Conservation (phyloP, 2,888 invertebrate species). For the Stenodera caucasica region DNA sequence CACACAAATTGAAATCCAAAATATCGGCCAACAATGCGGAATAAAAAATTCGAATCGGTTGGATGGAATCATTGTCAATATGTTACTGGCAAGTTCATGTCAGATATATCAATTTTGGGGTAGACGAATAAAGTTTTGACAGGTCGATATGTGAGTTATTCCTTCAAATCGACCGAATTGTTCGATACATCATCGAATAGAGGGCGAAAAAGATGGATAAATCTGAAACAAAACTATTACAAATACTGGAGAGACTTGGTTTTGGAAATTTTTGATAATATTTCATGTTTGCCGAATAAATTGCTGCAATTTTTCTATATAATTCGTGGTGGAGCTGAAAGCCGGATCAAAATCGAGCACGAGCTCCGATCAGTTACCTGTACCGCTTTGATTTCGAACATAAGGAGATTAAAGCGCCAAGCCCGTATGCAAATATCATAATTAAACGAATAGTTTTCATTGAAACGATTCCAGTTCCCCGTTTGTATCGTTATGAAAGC, state of each 20-base stretch:
- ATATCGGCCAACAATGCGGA: background rate
- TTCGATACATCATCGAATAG: conserved; percentile 25
- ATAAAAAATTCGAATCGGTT: background rate
- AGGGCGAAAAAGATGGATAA: conserved; percentile 11
- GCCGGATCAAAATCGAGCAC: too few relatives aligned
- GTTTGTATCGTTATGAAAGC: background rate
- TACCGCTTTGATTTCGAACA: too few relatives aligned
- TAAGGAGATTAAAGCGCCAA: too few relatives aligned
- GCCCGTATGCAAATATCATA: too few relatives aligned
- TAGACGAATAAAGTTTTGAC: conserved; percentile 34
- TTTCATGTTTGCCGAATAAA: background rate
- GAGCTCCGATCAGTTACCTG: too few relatives aligned
- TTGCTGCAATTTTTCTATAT: background rate
- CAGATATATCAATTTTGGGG: conserved; percentile 32
- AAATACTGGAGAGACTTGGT: background rate
- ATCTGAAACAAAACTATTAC: background rate
- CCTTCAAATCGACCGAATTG: conserved; percentile 24
- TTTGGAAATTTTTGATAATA: background rate
- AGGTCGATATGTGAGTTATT: conserved; percentile 33
- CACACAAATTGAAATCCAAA: background rate
- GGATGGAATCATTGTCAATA: conserved; percentile 27
- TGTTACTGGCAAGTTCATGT: conserved; percentile 26
- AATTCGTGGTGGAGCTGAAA: background rate
- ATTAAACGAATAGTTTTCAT: too few relatives aligned
- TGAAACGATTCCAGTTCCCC: conserved; percentile 3